phyloP scores from a whole-genome alignment of 2,113 vertebrate genomes.

The Pomatorhinus ruficollis region DNA sequence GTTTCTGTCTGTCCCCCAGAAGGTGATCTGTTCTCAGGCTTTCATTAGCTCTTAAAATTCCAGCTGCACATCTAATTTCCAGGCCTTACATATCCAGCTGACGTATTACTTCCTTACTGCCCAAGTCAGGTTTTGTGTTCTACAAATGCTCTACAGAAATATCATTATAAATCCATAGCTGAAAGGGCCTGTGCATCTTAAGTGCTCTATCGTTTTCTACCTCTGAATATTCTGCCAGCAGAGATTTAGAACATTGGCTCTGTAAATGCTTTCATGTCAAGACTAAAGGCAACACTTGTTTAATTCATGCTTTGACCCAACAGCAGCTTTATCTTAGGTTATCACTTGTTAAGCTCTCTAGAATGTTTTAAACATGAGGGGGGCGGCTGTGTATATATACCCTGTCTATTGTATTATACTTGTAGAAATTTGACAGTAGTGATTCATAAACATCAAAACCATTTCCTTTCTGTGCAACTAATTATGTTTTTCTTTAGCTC shows the following conservation, averaged over 20 bases:
- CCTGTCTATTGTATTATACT: conserved; percentile 28
- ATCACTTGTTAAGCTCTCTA: conserved; percentile 63
- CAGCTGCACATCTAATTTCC: background rate
- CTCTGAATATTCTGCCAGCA: conserved; percentile 66
- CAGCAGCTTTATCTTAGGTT: conserved; percentile 68
- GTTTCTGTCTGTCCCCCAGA: background rate
- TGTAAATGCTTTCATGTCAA: conserved; percentile 69
- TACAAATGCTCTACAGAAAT: conserved; percentile 48
- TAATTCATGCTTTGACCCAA: conserved; percentile 71
- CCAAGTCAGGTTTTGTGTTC: conserved; percentile 57
- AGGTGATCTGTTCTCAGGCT: background rate
- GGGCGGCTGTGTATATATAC: conserved; percentile 38
- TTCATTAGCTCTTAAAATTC: conserved; percentile 13
- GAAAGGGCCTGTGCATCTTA: conserved; percentile 61
- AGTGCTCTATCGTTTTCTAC: conserved; percentile 36
- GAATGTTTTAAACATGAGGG: conserved; percentile 71
- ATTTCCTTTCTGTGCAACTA: conserved; percentile 26
- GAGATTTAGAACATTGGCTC: conserved; percentile 66
- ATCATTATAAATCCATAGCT: conserved; percentile 59
- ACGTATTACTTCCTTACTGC: conserved; percentile 31
- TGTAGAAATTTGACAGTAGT: conserved; percentile 55
- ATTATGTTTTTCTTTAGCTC: conserved; percentile 7
- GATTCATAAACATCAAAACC: conserved; percentile 66
- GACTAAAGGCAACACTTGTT: conserved; percentile 70
- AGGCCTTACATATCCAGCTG: background rate